A percentile compares a stretch with the other conserved stretches of the same genome.
Conservation (phyloP, 2,888 invertebrate genomes). For the Synanthedon myopaeformis region DNA sequence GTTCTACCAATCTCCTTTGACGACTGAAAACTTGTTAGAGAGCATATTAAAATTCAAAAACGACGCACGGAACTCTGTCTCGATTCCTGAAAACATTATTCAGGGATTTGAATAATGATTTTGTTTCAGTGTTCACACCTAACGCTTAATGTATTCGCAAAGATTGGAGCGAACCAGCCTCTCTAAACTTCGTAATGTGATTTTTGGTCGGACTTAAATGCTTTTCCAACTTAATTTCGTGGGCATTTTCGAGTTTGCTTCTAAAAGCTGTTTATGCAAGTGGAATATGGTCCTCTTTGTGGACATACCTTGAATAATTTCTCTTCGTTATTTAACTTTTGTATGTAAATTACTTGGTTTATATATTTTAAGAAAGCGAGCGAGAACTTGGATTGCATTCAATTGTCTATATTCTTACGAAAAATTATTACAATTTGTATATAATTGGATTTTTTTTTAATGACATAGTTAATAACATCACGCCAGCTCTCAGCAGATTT, state of each 20-base stretch:
- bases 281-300: conserved; percentile 3
- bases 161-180: conserved; percentile 33
- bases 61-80: conserved; percentile 60
- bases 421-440: too few relatives aligned
- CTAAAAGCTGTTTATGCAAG: conserved; percentile 32
- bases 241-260: conserved; percentile 28
- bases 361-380: too few relatives aligned
- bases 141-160: conserved; percentile 55
- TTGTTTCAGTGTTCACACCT: conserved; percentile 58
- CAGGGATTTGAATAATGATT: conserved; percentile 69
- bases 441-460: too few relatives aligned
- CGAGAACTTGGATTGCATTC: too few relatives aligned
- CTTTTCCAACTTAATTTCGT: conserved; percentile 56
- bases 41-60: conserved; percentile 70
- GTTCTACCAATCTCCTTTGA: conserved; percentile 63
- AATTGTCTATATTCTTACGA: too few relatives aligned
- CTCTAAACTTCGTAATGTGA: conserved; percentile 50
- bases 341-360: not conserved
- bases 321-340: not conserved
- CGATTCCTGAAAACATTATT: conserved; percentile 68
- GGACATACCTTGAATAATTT: conserved; percentile 3
- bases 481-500: too few relatives aligned
- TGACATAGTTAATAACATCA: too few relatives aligned
- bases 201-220: conserved; percentile 65
- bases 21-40: conserved; percentile 65